phyloP scores from a whole-genome alignment of 1,140 invertebrate genomes.

The Calephelis nemesis region DNA sequence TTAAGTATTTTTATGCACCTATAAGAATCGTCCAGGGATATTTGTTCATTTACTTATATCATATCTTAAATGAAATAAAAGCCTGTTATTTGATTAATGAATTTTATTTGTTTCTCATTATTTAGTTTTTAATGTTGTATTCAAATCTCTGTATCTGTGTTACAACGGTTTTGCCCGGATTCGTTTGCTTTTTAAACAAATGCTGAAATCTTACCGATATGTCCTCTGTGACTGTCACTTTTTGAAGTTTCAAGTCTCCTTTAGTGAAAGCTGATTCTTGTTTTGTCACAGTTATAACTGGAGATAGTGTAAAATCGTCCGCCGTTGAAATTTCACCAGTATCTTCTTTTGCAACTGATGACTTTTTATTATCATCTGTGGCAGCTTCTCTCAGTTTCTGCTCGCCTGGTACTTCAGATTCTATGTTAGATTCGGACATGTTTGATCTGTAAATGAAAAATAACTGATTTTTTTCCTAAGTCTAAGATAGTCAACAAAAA shows the following conservation, averaged over 20 bases:
- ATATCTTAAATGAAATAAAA: not conserved
- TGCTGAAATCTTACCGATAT: constrained; percentile 65
- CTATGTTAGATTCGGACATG: constrained; percentile 36
- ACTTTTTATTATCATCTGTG: not conserved
- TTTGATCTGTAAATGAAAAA: constrained; percentile 26
- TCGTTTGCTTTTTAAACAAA: constrained; percentile 58
- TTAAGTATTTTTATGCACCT: too few species aligned
- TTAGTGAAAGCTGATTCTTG: constrained; percentile 54
- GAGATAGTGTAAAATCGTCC: constrained; percentile 40
- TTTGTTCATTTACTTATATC: too few species aligned
- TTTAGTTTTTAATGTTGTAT: constrained; percentile 51
- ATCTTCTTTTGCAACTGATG: not conserved
- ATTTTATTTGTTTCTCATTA: constrained; percentile 10
- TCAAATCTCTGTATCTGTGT: constrained; percentile 53
- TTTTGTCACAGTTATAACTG: constrained; percentile 57
- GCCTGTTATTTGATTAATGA: not conserved
- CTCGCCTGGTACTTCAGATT: constrained; percentile 46
- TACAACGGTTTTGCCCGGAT: constrained; percentile 53
- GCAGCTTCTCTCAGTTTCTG: constrained; percentile 40
- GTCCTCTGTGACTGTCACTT: constrained; percentile 55
- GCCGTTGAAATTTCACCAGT: constrained; percentile 17
- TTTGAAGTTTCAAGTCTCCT: constrained; percentile 55
- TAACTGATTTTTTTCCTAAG: too few species aligned
- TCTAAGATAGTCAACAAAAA: too few species aligned
- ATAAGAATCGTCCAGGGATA: too few species aligned